These are phyloP conservation scores for Mastomys coucha DNA, from an alignment of 2,113 vertebrate genomes.

Conservation along the genomic window DNA sequence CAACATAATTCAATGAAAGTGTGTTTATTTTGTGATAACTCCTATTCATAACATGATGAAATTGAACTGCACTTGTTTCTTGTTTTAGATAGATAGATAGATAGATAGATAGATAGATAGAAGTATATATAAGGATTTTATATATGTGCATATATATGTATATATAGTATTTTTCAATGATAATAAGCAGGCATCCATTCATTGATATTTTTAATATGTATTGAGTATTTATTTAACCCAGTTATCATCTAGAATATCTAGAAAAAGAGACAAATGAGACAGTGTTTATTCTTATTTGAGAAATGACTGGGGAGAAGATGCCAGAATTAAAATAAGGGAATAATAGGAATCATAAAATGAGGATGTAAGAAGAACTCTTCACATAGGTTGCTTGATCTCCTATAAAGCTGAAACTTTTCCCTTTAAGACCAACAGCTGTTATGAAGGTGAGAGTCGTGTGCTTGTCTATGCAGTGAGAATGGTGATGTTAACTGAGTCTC, in stretches of 20 bases:
- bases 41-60: background rate
- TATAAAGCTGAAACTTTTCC: slow-evolving; percentile 33
- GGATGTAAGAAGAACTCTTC: slow-evolving; percentile 33
- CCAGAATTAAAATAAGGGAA: slow-evolving; percentile 7
- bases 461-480: background rate
- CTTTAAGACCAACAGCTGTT: slow-evolving; percentile 61
- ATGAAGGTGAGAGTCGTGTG: slow-evolving; percentile 33
- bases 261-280: background rate
- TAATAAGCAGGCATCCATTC: slow-evolving; percentile 31
- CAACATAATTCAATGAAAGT: background rate
- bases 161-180: background rate
- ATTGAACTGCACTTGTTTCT: background rate
- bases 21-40: slow-evolving; percentile 20
- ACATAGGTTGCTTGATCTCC: background rate
- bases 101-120: background rate
- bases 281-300: slow-evolving; percentile 31
- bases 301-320: background rate
- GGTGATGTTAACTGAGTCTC: background rate
- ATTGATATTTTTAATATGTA: background rate
- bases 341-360: slow-evolving; percentile 47
- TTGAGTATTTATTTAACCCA: background rate
- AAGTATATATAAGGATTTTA: background rate
- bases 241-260: background rate
- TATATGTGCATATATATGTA: background rate
- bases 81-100: background rate